Evolutionary conservation across 2,888 invertebrate genomes (phyloP).

Genomic region (Linhomoeus sp.): DNA sequence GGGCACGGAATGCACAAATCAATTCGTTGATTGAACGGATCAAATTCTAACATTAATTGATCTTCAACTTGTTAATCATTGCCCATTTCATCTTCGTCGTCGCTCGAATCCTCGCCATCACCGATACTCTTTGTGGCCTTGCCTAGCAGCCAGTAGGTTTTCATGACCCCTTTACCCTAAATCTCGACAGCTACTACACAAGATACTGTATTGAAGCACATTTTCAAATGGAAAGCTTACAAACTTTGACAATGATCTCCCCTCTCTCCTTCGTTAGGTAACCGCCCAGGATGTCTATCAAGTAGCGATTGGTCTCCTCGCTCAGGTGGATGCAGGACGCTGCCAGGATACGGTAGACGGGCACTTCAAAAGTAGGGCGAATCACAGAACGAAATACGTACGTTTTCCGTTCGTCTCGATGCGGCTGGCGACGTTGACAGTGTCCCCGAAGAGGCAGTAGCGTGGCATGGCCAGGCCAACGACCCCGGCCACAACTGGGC

Average conservation of each 20-base stretch:
- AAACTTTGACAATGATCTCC: constrained; percentile 1
- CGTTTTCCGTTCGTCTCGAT: constrained; percentile 6
- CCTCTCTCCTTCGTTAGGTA: constrained; percentile 1
- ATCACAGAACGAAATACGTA: too few relatives aligned
- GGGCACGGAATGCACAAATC: too few relatives aligned
- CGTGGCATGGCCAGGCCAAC: constrained; percentile 4
- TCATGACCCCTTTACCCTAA: constrained; percentile 1
- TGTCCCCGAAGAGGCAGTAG: constrained; percentile 6
- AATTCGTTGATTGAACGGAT: too few relatives aligned
- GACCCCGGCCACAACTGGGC: constrained; percentile 4
- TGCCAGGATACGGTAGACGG: too few relatives aligned
- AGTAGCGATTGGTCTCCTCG: neutral
- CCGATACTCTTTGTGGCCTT: too few relatives aligned
- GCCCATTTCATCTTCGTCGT: too few relatives aligned
- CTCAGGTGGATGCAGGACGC: constrained; percentile 6
- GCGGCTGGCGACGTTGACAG: constrained; percentile 5
- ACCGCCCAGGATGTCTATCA: neutral
- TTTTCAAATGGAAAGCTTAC: neutral
- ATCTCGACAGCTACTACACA: neutral
- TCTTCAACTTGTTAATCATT: too few relatives aligned
- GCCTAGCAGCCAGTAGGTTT: constrained; percentile 1
- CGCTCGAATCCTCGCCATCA: too few relatives aligned
- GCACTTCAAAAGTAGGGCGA: too few relatives aligned
- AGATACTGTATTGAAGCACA: neutral
- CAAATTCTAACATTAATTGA: too few relatives aligned